phyloP scores from a whole-genome alignment of 2,888 invertebrate species.

The Odontomyia ornata region DNA sequence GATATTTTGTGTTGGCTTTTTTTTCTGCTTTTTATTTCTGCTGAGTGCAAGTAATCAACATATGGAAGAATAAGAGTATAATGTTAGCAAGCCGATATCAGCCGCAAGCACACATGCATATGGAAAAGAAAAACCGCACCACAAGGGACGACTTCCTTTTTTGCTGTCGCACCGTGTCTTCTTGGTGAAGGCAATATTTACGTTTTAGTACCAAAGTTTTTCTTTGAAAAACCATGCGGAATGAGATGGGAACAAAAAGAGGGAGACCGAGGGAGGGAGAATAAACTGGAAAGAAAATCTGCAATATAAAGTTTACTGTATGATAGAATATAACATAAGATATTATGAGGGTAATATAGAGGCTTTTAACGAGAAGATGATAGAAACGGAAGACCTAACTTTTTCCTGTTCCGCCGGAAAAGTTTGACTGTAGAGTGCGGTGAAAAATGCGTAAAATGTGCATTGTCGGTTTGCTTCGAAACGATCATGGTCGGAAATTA shows the following conservation, averaged over 20 bases:
- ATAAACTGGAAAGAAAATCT: background rate
- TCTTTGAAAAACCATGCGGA: background rate
- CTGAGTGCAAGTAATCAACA: constrained; percentile 18
- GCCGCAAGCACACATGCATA: background rate
- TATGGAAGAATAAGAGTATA: constrained; percentile 4
- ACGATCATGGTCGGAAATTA: background rate
- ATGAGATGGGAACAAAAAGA: background rate
- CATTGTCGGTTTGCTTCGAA: background rate
- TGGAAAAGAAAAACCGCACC: background rate
- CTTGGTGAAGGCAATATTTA: constrained; percentile 10
- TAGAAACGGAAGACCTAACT: background rate
- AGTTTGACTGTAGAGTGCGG: background rate
- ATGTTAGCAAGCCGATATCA: background rate
- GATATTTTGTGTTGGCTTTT: background rate
- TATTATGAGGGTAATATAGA: constrained; percentile 19
- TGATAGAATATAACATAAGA: background rate
- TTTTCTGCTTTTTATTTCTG: background rate
- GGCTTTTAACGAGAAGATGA: constrained; percentile 21
- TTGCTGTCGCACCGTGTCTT: background rate
- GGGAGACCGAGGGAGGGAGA: background rate
- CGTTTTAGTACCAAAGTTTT: constrained; percentile 29
- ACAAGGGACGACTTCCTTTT: background rate
- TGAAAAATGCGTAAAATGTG: background rate
- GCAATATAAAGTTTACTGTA: constrained; percentile 15
- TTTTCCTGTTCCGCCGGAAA: constrained; percentile 1